Base-by-base conservation (phyloP, 2,888 invertebrate genomes). In the Pseudococcus jackbeardsleyi region DNA sequence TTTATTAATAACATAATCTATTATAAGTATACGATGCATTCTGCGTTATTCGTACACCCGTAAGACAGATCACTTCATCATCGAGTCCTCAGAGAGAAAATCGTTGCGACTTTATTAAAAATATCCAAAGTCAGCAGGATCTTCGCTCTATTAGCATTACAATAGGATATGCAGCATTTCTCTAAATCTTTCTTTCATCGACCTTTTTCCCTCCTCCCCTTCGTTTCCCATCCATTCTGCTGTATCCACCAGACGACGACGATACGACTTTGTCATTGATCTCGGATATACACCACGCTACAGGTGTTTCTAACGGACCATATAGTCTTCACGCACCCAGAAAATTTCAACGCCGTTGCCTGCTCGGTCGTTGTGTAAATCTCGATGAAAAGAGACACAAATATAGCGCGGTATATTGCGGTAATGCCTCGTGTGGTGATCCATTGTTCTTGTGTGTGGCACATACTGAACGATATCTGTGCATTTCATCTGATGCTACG, bases 61-160 rank as follows among this genome's bases (percentile, higher is more conserved):
- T 7, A 33, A 72, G 79, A 79, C 79, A 79, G 79, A 79, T 79
- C 79, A 46, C 79, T 79, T 79, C n/a, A 79, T 79, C 79, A 79
- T 42, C 79, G 42, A 72, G 26, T 12, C 42, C 46, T 79, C 42
- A 79, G 1, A 26, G 68, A 26, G 54, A 5, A 15, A 12, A 46
- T 59, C 6, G 42, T 79, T 79, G 79, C 79, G 79, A 79, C 79
- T 79, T 79, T 42, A 79, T 79, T 42, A 79, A 79, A 79, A 79
- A 79, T 79, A 46, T 26, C 79, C 46, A 42, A 79, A 42, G 79
- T 42, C 79, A 79, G 79, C 79, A 79, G 79, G 79, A 79, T 42
- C 79, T 79, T 8, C 79, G 79, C 79, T 79, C 79, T 79, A 79
- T 79, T 79, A 79, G n/a, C 79, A 79, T 79, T 79, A 79, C 79